phyloP scores from a whole-genome alignment of 1,140 invertebrate species.

The Conus ventricosus region DNA sequence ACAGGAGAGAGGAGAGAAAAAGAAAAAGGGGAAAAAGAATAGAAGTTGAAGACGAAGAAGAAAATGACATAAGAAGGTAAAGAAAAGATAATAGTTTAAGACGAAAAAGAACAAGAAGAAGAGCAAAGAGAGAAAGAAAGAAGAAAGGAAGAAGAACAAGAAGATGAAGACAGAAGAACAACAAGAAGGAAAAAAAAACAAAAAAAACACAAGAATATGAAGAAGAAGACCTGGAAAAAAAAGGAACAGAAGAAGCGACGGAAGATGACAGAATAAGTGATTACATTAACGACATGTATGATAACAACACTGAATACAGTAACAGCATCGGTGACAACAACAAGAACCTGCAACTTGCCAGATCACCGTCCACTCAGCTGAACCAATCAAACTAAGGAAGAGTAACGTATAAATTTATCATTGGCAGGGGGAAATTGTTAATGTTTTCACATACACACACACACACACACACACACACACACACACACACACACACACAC shows the following conservation, averaged over 20 bases:
- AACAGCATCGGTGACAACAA: no score
- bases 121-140: not conserved
- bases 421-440: no score
- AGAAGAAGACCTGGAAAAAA: not conserved
- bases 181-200: not conserved
- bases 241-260: not conserved
- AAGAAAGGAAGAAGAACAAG: not conserved
- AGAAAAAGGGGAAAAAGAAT: not conserved
- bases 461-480: not conserved
- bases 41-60: slow-evolving; percentile 11
- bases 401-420: no score
- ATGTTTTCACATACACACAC: no score
- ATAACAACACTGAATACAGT: no score
- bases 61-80: slow-evolving; percentile 2
- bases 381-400: no score
- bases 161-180: not conserved
- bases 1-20: not conserved
- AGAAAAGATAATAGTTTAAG: not conserved
- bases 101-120: not conserved
- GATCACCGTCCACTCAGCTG: no score
- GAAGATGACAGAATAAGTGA: not conserved
- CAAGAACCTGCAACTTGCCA: no score
- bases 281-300: no score
- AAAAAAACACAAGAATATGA: not conserved
- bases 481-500: no score